Conservation (phyloP, 1,140 invertebrate species). For the Cardiocondyla obscurior region DNA sequence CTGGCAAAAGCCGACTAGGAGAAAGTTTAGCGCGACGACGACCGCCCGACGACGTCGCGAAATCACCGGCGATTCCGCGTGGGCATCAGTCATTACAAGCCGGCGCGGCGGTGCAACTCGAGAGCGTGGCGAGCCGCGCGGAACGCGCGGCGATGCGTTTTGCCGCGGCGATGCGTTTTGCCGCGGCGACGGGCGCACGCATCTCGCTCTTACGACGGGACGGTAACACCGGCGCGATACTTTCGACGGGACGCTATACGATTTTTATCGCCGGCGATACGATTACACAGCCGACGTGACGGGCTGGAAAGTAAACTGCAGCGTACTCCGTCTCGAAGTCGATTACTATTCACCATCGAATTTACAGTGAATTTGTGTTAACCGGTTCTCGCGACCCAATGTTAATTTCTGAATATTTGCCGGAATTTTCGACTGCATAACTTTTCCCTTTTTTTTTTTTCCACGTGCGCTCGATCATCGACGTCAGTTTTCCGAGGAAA, state of each 20-base stretch:
- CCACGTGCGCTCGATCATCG: no score
- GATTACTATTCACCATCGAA: no score
- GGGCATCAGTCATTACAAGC: conserved; percentile 62
- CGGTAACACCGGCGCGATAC: conserved; percentile 9
- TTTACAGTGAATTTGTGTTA: conserved; percentile 7
- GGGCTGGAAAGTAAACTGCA: no score
- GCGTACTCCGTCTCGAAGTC: no score
- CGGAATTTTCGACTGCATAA: not conserved
- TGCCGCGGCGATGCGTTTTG: conserved; percentile 36
- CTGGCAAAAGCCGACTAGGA: not conserved
- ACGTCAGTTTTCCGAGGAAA: not conserved
- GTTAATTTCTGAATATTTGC: not conserved
- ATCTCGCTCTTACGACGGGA: conserved; percentile 26
- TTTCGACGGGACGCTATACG: conserved; percentile 15
- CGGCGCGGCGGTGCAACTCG: conserved; percentile 44
- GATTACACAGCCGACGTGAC: no score
- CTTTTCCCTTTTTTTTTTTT: no score
- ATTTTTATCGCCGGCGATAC: no score
- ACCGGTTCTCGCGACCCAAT: not conserved
- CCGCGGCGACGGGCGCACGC: conserved; percentile 9
- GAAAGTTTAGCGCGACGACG: not conserved
- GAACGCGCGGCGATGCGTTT: conserved; percentile 31
- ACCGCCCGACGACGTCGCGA: conserved; percentile 14
- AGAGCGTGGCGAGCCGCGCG: conserved; percentile 28
- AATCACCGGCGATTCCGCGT: conserved; percentile 47